Conservation (phyloP, 2,888 invertebrate genomes). For the Hemithea aestivaria region DNA sequence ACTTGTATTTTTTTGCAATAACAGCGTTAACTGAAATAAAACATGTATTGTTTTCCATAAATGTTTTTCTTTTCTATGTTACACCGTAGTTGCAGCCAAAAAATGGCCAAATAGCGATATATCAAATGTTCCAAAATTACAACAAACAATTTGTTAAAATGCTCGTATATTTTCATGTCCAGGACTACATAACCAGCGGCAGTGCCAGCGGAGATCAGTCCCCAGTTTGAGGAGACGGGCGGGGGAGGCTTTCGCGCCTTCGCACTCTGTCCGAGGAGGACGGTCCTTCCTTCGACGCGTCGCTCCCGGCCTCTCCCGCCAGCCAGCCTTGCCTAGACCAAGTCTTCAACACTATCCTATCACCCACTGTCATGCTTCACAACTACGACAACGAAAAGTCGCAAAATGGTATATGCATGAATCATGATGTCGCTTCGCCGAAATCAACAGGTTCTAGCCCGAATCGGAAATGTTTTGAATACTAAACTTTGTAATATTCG, state of each 20-base stretch:
- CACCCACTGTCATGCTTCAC: too few relatives aligned
- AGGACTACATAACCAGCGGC: slow-evolving; percentile 73
- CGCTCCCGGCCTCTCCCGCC: slow-evolving; percentile 58
- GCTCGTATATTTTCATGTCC: slow-evolving; percentile 26
- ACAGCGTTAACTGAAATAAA: too few relatives aligned
- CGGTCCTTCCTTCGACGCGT: slow-evolving; percentile 38
- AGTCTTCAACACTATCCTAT: too few relatives aligned
- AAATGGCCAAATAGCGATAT: too few relatives aligned
- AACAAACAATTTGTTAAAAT: too few relatives aligned
- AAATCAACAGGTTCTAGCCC: slow-evolving; percentile 14
- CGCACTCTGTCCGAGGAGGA: slow-evolving; percentile 71
- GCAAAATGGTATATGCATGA: slow-evolving; percentile 6
- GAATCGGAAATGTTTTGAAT: slow-evolving; percentile 20
- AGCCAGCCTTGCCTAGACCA: slow-evolving; percentile 28
- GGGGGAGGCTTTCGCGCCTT: slow-evolving; percentile 73
- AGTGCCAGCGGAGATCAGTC: slow-evolving; percentile 73
- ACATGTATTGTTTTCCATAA: too few relatives aligned
- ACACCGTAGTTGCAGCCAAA: too few relatives aligned
- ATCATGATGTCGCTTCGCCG: too few relatives aligned
- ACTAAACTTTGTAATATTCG: slow-evolving; percentile 19
- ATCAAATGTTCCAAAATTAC: too few relatives aligned
- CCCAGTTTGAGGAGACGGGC: slow-evolving; percentile 73
- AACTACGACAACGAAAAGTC: too few relatives aligned
- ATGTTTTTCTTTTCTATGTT: too few relatives aligned
- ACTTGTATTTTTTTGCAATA: too few relatives aligned